Base-by-base conservation (phyloP, 2,113 vertebrate genomes). In the Corythoichthys haematopterus region DNA sequence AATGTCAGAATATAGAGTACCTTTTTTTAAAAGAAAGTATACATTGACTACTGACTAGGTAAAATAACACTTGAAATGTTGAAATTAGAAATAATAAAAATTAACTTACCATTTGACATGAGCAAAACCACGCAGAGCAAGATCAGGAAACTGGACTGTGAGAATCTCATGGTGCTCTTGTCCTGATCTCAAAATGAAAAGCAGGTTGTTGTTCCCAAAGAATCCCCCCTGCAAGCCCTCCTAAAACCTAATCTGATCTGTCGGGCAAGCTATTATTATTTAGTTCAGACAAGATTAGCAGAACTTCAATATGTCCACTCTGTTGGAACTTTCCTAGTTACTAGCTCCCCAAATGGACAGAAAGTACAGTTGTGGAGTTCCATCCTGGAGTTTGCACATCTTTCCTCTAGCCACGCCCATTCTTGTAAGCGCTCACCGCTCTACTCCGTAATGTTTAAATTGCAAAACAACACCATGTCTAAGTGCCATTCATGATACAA, bases 151-250 rank as follows among this genome's bases (percentile, higher is more conserved):
- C 84, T 89, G 83, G 68, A 78, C 15, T 62, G 75, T 72, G 86
- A 75, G 69, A 87, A 82, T 85, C 85, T 83, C 94, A 94, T 94
- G 87, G 57, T 69, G 83, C 73, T 81, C 69, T 85, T 69, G 83
- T 58, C 87, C 68, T 75, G 81, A 85, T 87, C 75, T 78, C 77
- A 71, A 84, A 80, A 84, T 76, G 81, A 86, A 91, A 90, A 91
- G 80, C 80, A 85, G 80, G 64, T 85, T 92, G 91, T 91, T 92
- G 89, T 89, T 6, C 78, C 79, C 76, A 88, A 90, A 91, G 74
- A 40, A 40, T 74, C 80, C 78, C 70, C 70, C 84, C 20, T 0
- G 28, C 52, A 33, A 6, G 16, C 7, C 3, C 3, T 33, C 28
- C 3, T 16, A 33, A 86, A 92, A 79, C 85, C 88, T 91, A 91